Conservation (phyloP, 2,888 invertebrate genomes). For the Sericinus montela region DNA sequence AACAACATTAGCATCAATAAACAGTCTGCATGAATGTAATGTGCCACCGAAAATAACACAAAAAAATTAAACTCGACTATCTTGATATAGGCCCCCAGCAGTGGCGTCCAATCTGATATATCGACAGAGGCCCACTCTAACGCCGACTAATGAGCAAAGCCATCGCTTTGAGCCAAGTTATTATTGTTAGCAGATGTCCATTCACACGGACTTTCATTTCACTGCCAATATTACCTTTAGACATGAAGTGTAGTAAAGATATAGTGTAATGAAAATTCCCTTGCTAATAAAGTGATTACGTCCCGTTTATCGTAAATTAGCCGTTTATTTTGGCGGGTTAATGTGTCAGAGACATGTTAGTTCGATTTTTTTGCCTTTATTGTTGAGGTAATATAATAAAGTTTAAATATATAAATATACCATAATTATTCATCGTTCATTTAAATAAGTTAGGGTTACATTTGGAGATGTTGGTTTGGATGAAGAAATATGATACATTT, state of each 20-base stretch:
- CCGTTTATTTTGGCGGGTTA: conserved; percentile 2
- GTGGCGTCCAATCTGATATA: conserved; percentile 50
- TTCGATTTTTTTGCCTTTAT: too few species aligned
- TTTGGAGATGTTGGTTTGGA: too few species aligned
- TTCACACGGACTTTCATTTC: conserved; percentile 64
- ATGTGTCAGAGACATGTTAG: neutral
- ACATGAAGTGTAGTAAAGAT: conserved; percentile 45
- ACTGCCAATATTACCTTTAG: conserved; percentile 24
- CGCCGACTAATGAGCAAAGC: conserved; percentile 67
- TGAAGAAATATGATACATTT: too few species aligned
- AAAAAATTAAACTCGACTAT: conserved; percentile 14
- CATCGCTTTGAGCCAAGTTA: conserved; percentile 51
- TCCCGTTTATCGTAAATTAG: conserved; percentile 7
- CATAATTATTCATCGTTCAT: too few species aligned
- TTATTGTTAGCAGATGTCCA: conserved; percentile 48
- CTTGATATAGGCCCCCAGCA: conserved; percentile 27
- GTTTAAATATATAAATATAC: too few species aligned
- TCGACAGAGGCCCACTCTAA: conserved; percentile 50
- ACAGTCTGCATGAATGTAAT: too few species aligned
- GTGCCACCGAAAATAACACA: too few species aligned
- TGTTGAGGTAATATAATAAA: too few species aligned
- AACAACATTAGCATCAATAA: too few species aligned
- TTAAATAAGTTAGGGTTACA: too few species aligned
- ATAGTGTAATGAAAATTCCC: conserved; percentile 60
- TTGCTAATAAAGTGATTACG: conserved; percentile 42